Conservation (phyloP, 2,113 vertebrate species). For the Actenoides hombroni region DNA sequence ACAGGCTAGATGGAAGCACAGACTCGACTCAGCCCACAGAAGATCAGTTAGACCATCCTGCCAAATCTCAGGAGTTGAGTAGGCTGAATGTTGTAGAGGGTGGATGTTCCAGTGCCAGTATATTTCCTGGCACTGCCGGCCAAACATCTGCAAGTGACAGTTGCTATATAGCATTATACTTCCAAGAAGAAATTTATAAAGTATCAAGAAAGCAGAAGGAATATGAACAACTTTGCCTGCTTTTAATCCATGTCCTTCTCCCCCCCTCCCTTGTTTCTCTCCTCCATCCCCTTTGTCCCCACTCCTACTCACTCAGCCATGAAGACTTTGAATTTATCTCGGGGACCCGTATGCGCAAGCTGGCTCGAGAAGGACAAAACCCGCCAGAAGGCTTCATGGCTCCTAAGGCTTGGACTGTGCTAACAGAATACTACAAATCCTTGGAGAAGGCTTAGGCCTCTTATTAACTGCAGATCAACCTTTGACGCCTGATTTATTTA, state of each 20-base stretch:
- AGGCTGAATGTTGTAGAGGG: not conserved
- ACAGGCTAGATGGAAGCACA: not conserved
- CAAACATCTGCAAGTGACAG: not conserved
- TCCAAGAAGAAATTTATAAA: not conserved
- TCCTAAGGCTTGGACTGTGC: conserved; percentile 90
- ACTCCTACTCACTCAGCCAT: conserved; percentile 74
- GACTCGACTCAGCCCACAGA: not conserved
- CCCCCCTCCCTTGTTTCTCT: not conserved
- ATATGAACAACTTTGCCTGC: not conserved
- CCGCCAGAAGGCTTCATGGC: conserved; percentile 98
- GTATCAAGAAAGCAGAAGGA: not conserved
- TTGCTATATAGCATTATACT: not conserved
- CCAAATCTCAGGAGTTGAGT: not conserved
- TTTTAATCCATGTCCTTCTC: not conserved
- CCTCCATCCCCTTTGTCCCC: not conserved
- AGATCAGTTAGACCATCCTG: not conserved
- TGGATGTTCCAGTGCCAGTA: not conserved
- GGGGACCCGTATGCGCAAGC: conserved; percentile 94
- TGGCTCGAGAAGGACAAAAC: conserved; percentile 92
- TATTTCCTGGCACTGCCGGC: not conserved
- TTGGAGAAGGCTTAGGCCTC: conserved; percentile 87
- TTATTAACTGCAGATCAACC: conserved; percentile 34
- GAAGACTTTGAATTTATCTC: conserved; percentile 98
- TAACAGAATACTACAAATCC: conserved; percentile 93
- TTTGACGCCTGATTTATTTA: conserved; percentile 55